Evolutionary conservation across 2,797 vertebrate genomes (phyloP).

Genomic region (Poeciliopsis turneri): DNA sequence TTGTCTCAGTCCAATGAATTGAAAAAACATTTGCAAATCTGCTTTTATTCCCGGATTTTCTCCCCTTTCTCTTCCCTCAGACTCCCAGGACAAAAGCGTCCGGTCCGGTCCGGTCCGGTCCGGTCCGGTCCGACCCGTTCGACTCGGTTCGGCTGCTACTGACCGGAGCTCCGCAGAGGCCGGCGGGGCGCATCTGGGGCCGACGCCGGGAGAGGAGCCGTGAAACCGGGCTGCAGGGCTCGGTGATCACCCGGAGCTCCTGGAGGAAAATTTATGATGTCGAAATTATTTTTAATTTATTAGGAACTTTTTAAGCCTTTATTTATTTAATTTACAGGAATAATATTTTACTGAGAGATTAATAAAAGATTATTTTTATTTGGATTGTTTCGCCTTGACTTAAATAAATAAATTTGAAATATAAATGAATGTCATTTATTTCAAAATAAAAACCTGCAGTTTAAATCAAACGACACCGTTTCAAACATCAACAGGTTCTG

Average conservation of each 20-base stretch:
- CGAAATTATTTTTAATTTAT: neutral
- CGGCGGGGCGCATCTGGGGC: neutral
- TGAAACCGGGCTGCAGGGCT: neutral
- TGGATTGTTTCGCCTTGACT: neutral
- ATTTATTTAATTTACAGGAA: too few species aligned
- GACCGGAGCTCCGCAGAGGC: slow-evolving; percentile 54
- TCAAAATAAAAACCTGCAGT: too few species aligned
- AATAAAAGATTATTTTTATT: neutral
- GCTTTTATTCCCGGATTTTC: slow-evolving; percentile 84
- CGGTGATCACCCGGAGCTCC: neutral
- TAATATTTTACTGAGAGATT: too few species aligned
- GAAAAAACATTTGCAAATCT: slow-evolving; percentile 86
- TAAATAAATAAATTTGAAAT: neutral
- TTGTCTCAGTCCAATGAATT: slow-evolving; percentile 84
- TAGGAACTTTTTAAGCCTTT: too few species aligned
- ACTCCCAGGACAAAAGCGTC: slow-evolving; percentile 46
- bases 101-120: slow-evolving; percentile 15
- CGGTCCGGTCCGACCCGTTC: slow-evolving; percentile 59
- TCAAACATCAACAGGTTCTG: neutral
- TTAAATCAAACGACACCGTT: neutral
- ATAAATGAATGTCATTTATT: neutral
- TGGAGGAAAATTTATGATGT: neutral
- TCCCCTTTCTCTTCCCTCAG: slow-evolving; percentile 66
- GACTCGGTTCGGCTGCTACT: neutral
- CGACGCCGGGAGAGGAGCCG: neutral